Conservation (phyloP, 2,797 vertebrate genomes). For the Poeciliopsis paucimaculata region DNA sequence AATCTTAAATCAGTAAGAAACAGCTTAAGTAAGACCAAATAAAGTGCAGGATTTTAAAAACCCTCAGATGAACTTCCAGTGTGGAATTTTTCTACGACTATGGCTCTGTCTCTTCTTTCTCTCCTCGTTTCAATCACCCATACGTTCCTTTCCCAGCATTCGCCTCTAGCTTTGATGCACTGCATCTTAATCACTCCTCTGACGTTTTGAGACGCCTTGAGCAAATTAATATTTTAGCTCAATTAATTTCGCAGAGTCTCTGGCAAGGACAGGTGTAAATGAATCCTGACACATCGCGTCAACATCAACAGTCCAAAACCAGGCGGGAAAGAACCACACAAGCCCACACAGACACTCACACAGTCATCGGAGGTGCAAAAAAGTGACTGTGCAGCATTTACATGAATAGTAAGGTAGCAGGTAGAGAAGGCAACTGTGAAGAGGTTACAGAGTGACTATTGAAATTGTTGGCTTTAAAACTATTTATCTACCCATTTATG, state of each 20-base stretch:
- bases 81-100: conserved; percentile 4
- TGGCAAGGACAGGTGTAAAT: conserved; percentile 68
- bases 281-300: conserved; percentile 69
- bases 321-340: conserved; percentile 19
- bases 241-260: conserved; percentile 66
- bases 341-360: conserved; percentile 8
- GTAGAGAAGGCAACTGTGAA: conserved; percentile 18
- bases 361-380: conserved; percentile 36
- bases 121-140: conserved; percentile 12
- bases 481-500: background rate
- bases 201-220: conserved; percentile 53
- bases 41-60: conserved; percentile 30
- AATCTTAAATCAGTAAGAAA: background rate
- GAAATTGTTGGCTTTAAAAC: background rate
- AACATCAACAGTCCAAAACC: conserved; percentile 51
- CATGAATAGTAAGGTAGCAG: conserved; percentile 24
- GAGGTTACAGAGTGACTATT: background rate
- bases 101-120: background rate
- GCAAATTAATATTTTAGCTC: conserved; percentile 62
- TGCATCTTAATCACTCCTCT: conserved; percentile 48
- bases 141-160: conserved; percentile 30
- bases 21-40: background rate
- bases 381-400: conserved; percentile 39
- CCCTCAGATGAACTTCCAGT: conserved; percentile 29
- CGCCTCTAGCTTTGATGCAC: conserved; percentile 29